phyloP scores from a whole-genome alignment of 2,797 vertebrate species.

The Pantherophis vulpinus region DNA sequence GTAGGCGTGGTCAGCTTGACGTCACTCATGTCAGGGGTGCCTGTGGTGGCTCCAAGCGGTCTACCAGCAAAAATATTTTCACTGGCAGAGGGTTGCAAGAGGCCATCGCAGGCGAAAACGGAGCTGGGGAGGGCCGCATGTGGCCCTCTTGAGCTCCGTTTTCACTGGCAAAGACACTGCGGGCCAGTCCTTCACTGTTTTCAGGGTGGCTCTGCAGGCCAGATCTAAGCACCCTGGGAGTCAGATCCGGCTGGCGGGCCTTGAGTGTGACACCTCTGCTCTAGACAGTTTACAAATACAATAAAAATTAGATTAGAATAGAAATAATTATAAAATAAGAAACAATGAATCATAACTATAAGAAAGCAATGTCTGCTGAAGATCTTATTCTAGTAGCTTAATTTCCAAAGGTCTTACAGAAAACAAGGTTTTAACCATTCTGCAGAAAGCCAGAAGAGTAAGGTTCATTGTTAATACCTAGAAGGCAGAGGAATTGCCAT shows the following conservation, averaged over 20 bases:
- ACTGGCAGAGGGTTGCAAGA: too few relatives aligned
- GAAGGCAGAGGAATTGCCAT: background rate
- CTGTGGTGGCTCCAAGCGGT: too few relatives aligned
- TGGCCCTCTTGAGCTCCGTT: too few relatives aligned
- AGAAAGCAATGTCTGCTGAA: background rate
- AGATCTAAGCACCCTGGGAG: too few relatives aligned
- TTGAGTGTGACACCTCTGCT: background rate
- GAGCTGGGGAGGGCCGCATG: too few relatives aligned
- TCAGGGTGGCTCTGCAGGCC: fast-evolving
- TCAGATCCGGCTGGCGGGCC: too few relatives aligned
- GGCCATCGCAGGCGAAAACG: too few relatives aligned
- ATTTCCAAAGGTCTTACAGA: background rate
- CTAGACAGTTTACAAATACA: background rate
- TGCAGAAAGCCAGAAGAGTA: background rate
- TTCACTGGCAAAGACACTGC: too few relatives aligned
- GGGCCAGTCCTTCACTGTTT: too few relatives aligned
- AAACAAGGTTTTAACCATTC: background rate
- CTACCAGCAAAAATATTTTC: too few relatives aligned
- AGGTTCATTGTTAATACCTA: background rate
- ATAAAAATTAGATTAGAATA: background rate
- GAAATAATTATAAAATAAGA: background rate
- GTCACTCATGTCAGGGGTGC: too few relatives aligned
- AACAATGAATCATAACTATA: background rate
- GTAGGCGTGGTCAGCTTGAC: too few relatives aligned
- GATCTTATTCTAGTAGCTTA: background rate